These are phyloP conservation scores for Drosophila mauritiana DNA, from an alignment of 1,140 invertebrate species.

Conservation along the genomic window DNA sequence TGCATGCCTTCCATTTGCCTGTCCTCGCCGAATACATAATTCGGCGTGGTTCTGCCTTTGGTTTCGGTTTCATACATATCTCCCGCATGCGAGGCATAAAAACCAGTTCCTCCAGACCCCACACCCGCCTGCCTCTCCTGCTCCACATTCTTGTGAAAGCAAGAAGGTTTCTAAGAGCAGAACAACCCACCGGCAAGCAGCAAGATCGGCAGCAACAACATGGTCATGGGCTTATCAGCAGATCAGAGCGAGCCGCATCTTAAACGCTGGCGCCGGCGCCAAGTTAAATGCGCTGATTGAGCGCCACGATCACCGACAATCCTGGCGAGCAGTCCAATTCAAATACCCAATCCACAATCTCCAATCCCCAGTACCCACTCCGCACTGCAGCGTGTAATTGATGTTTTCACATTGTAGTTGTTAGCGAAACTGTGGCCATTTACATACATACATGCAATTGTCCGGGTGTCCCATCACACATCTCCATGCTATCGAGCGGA, in stretches of 20 bases:
- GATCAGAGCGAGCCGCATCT: conserved; percentile 83
- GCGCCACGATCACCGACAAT: conserved; percentile 58
- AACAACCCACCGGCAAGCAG: conserved; percentile 25
- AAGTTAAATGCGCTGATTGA: conserved; percentile 80
- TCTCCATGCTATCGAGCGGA: conserved; percentile 55
- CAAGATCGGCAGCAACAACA: conserved; percentile 45
- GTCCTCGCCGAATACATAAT: conserved; percentile 42
- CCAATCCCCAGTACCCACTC: neutral
- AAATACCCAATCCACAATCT: neutral
- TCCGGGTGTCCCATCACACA: conserved; percentile 63
- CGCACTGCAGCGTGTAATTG: conserved; percentile 59
- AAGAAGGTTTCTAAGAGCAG: conserved; percentile 17
- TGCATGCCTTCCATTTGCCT: conserved; percentile 35
- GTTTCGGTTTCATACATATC: conserved; percentile 67
- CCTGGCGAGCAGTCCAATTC: conserved; percentile 35
- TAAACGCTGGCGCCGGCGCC: conserved; percentile 84
- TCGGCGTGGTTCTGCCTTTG: conserved; percentile 19
- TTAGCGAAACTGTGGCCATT: conserved; percentile 71
- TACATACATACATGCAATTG: conserved; percentile 67
- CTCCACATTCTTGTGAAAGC: conserved; percentile 5
- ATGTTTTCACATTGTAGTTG: conserved; percentile 83
- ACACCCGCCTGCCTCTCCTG: conserved; percentile 2
- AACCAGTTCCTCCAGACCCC: conserved; percentile 47
- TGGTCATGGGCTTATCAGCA: conserved; percentile 79
- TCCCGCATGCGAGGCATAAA: conserved; percentile 48